Conservation (phyloP, 2,797 vertebrate species). For the Enteromius afrohamiltoni region DNA sequence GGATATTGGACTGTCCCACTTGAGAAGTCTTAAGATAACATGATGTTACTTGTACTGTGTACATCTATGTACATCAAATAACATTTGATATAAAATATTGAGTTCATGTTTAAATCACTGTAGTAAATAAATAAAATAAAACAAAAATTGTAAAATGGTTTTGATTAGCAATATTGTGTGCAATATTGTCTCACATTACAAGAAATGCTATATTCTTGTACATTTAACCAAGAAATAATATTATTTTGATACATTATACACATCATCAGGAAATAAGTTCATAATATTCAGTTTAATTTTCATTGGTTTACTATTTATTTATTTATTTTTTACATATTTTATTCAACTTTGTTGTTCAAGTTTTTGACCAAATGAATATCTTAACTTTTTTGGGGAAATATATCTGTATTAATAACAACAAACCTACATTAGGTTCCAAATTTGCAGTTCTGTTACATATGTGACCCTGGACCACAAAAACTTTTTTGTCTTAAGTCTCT, state of each 20-base stretch:
- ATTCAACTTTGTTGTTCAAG: not conserved
- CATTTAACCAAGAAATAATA: not conserved
- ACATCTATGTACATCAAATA: not conserved
- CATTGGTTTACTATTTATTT: not conserved
- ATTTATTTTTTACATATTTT: not conserved
- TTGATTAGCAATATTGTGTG: not conserved
- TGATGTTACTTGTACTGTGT: not conserved
- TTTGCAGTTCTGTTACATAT: too few species aligned
- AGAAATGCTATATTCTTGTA: not conserved
- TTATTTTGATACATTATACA: not conserved
- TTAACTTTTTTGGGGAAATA: not conserved
- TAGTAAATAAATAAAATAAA: not conserved
- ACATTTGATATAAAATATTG: not conserved
- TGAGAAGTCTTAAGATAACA: not conserved
- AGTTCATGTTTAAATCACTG: not conserved
- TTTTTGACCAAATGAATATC: not conserved
- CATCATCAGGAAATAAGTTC: not conserved
- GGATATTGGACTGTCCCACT: not conserved
- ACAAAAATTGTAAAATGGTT: not conserved
- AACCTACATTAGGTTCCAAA: not conserved
- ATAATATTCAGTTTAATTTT: not conserved
- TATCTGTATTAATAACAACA: not conserved
- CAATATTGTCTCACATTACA: not conserved
- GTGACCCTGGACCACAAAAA: too few species aligned
- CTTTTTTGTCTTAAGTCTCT: too few species aligned